A percentile compares a stretch with the other conserved stretches of the same genome.
Evolutionary conservation across 2,797 vertebrate species (phyloP).

Genomic region (Phrynocephalus guinanensis): DNA sequence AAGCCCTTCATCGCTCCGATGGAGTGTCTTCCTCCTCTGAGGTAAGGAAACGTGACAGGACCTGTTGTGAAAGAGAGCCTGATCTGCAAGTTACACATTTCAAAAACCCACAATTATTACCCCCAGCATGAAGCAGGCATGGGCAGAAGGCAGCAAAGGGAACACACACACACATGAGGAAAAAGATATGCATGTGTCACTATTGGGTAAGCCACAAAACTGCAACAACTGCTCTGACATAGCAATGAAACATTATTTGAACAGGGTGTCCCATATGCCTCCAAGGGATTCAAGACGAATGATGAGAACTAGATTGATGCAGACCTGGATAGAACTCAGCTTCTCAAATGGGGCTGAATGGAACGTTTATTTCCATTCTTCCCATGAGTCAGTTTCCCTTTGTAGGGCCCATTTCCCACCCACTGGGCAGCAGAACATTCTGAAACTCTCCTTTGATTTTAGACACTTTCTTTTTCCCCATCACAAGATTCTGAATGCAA

Average conservation of each 20-base stretch:
- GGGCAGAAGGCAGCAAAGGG: background rate
- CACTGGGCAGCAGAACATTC: background rate
- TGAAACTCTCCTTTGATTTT: too few species aligned
- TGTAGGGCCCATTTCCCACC: background rate
- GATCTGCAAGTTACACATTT: conserved; percentile 22
- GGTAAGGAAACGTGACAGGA: conserved; percentile 4
- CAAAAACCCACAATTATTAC: background rate
- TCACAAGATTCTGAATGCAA: background rate
- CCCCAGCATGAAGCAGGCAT: background rate
- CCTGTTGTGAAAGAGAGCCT: conserved; percentile 15
- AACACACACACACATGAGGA: background rate
- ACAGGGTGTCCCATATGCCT: background rate
- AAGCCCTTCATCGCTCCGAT: background rate
- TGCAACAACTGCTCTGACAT: background rate
- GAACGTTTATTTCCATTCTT: background rate
- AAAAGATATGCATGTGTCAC: background rate
- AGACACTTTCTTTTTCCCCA: background rate
- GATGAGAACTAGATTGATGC: background rate
- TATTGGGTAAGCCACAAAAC: background rate
- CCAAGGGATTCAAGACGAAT: background rate
- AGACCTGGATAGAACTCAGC: background rate
- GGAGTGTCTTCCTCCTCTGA: conserved; percentile 25
- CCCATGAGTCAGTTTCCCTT: background rate
- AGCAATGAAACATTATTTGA: background rate
- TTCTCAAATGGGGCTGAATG: background rate